phyloP scores from a whole-genome alignment of 2,113 vertebrate genomes.

The Heterochromis multidens region DNA sequence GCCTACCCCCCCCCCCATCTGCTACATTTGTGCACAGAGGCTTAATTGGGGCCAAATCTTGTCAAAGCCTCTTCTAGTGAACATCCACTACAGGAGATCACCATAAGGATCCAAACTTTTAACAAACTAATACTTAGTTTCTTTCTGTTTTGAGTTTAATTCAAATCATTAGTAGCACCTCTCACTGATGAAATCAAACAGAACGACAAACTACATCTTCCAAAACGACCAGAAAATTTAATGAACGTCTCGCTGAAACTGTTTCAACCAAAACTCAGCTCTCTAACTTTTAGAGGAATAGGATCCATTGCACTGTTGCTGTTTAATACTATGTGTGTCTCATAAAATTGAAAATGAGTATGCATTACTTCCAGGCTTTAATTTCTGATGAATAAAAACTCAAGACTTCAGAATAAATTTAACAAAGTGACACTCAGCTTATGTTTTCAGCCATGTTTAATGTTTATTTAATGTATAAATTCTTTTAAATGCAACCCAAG shows the following conservation, averaged over 20 bases:
- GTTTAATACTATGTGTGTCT: neutral
- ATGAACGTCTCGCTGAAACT: neutral
- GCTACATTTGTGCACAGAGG: conserved; percentile 49
- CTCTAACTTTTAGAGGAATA: neutral
- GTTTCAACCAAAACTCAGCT: neutral
- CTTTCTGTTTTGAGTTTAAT: neutral
- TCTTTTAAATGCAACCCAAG: neutral
- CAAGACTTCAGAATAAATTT: neutral
- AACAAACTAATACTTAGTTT: conserved; percentile 33
- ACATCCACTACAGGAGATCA: conserved; percentile 41
- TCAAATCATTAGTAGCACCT: neutral
- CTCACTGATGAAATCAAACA: neutral
- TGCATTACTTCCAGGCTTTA: neutral
- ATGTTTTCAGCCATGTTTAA: neutral
- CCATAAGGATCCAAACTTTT: conserved; percentile 39
- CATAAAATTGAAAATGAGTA: neutral
- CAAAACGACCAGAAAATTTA: neutral
- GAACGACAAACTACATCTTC: neutral
- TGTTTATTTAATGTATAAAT: neutral
- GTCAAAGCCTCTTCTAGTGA: conserved; percentile 53
- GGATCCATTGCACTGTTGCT: neutral
- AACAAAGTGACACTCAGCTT: neutral
- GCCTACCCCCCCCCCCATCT: conserved; percentile 52
- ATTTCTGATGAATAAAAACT: neutral
- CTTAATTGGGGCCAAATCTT: conserved; percentile 70